Evolutionary conservation across 2,113 vertebrate genomes (phyloP).

Genomic region (Thamnophis sirtalis): DNA sequence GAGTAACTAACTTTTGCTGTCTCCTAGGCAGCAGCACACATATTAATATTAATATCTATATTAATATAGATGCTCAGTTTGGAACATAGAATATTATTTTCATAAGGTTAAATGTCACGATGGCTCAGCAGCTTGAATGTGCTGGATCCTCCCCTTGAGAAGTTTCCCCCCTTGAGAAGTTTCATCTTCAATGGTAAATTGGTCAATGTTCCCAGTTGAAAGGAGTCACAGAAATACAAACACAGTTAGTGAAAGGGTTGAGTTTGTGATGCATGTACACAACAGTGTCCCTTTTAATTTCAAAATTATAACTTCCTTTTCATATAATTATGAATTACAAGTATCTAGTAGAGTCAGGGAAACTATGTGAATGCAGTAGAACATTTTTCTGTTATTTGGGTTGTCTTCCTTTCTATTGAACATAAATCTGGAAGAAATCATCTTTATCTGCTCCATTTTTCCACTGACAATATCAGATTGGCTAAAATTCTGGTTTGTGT

Average conservation of each 20-base stretch:
- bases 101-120: constrained; percentile 53
- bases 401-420: neutral
- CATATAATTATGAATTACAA: neutral
- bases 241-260: constrained; percentile 37
- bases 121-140: constrained; percentile 51
- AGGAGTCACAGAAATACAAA: constrained; percentile 1
- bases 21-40: constrained; percentile 54
- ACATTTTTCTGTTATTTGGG: neutral
- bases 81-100: constrained; percentile 55
- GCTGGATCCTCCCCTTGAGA: constrained; percentile 50
- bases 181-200: constrained; percentile 54
- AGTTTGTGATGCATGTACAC: neutral
- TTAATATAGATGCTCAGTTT: constrained; percentile 63
- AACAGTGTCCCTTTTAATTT: neutral
- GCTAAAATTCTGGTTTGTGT: neutral
- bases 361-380: neutral
- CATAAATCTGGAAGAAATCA: neutral
- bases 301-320: neutral
- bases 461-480: neutral
- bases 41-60: constrained; percentile 65
- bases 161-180: constrained; percentile 56
- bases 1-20: constrained; percentile 46
- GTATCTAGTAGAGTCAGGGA: neutral
- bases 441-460: neutral
- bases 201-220: constrained; percentile 39